Base-by-base conservation (phyloP, 1,140 invertebrate genomes). In the Polyergus mexicanus region DNA sequence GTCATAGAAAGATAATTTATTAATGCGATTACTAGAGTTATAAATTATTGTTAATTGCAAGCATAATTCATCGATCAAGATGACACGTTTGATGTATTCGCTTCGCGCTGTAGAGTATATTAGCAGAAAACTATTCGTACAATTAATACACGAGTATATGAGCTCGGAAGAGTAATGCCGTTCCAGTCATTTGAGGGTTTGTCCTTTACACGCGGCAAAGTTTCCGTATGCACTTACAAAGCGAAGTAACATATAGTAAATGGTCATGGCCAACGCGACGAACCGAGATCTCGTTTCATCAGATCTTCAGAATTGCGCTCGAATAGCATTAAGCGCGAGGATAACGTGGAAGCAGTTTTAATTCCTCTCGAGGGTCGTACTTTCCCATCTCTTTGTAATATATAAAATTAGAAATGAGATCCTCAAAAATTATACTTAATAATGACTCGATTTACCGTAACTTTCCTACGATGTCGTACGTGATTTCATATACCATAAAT, bases 261-360 rank as follows among this genome's bases (percentile, higher is more conserved):
- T 89, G 85, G 78, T 66, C 75, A 62, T 84, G 84, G 38, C 56
- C 85, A 81, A 62, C 75, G 74, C 71, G 75, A 90, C 74, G 87
- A 89, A 86, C 54, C 81, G 71, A 86, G 80, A 90, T 90, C 85
- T 90, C 84, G 76, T 89, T 90, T 87, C 85, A 60, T 77, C 72
- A 77, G 85, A 86, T 88, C 87, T 72, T 78, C 77, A 80, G 85
- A 89, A 89, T 89, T 84, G 71, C 62, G 22, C 74, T 87, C 60
- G 68, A 75, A 76, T 71, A 51, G 68, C 51, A 86, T 86, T 87
- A 62, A 89, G 56, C 76, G 41, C 71, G 68, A 83, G 86, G 75
- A 72, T 81, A 76, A 88, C 44, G 86, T 81, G 68, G 74, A 88
- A 86, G 47, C 44, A 19, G 41, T 38, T 77, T 72, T 86, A 89